Conservation (phyloP, 1,140 invertebrate genomes). For the Neodiprion pinetum region DNA sequence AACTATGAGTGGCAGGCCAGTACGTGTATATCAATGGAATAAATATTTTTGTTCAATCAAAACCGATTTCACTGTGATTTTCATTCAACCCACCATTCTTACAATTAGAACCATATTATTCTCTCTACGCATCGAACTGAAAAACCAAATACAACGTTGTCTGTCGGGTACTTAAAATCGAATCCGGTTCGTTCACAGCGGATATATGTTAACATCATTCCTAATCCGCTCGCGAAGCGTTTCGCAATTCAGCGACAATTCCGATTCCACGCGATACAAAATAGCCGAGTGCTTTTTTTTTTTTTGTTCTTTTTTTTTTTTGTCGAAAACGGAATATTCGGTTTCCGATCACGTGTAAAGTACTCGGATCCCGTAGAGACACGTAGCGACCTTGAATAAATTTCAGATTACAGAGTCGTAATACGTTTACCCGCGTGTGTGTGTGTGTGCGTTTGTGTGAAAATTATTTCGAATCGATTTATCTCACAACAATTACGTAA, state of each 20-base stretch:
- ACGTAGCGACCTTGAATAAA: constrained; percentile 3
- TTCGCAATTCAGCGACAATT: no score
- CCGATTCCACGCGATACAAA: no score
- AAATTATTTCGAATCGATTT: background rate
- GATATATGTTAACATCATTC: no score
- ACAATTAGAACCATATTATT: no score
- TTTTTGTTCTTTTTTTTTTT: background rate
- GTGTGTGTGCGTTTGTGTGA: no score
- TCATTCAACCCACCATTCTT: no score
- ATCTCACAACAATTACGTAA: background rate
- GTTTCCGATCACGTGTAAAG: background rate
- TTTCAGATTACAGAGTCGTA: background rate
- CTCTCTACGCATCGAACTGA: no score
- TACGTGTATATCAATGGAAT: background rate
- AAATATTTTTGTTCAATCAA: constrained; percentile 4
- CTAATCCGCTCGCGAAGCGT: no score
- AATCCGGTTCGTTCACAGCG: no score
- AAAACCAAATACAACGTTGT: no score
- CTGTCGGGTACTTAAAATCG: no score
- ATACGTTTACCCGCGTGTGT: background rate
- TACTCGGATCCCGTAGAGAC: background rate
- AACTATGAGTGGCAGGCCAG: background rate
- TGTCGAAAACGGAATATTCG: background rate
- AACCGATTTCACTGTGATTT: background rate
- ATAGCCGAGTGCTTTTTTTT: background rate